Percentiles rank a stretch among this genome's conserved stretches.
These are phyloP conservation scores for Chaetophractus vellerosus DNA, from an alignment of 2,797 vertebrate genomes.

Conservation along the genomic window DNA sequence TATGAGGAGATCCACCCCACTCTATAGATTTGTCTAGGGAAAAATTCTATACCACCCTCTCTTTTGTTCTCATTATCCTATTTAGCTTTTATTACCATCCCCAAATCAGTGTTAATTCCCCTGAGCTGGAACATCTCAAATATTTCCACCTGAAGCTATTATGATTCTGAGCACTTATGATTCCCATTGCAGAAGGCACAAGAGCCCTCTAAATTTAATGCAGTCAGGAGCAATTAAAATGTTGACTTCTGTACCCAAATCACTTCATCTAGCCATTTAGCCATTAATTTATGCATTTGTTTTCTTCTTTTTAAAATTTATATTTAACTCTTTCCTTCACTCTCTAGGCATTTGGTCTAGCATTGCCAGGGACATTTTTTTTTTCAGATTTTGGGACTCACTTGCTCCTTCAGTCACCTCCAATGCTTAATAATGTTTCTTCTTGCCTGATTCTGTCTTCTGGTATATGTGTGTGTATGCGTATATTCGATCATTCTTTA, in stretches of 20 bases:
- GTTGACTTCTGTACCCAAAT: not conserved
- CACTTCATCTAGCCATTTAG: not conserved
- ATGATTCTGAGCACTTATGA: not conserved
- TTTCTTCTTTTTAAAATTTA: not conserved
- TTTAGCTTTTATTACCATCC: constrained; percentile 14
- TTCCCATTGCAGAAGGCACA: not conserved
- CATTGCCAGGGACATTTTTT: not conserved
- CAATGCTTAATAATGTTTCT: not conserved
- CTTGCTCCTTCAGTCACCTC: not conserved
- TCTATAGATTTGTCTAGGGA: not conserved
- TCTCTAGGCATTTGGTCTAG: not conserved
- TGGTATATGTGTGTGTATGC: too few species aligned
- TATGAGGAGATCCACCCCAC: not conserved
- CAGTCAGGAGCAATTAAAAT: not conserved
- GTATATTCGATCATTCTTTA: too few species aligned
- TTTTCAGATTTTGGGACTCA: not conserved
- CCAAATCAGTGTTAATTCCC: constrained; percentile 34
- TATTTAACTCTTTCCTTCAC: not conserved
- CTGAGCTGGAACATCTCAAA: not conserved
- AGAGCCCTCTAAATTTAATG: not conserved
- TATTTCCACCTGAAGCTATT: constrained; percentile 5
- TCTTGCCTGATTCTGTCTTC: not conserved
- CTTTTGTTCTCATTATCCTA: not conserved
- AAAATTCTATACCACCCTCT: not conserved
- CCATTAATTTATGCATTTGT: not conserved